Evolutionary conservation across 2,113 vertebrate species (phyloP), one percentile per base, ranked within the genome.

Genomic region (Cyanoliseus patagonus): DNA sequence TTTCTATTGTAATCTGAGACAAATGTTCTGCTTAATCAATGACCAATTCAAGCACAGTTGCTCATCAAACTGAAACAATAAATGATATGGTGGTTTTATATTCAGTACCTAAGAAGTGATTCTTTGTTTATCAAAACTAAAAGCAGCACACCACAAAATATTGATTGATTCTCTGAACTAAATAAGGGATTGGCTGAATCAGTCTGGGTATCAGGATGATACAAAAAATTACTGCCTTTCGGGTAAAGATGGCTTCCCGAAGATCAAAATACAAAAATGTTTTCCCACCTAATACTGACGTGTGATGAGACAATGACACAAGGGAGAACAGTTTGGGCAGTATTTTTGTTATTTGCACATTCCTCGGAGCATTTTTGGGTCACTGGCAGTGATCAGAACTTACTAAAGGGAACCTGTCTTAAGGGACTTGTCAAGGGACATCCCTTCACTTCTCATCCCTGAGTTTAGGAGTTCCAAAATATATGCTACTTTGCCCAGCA

Each of bases 11-110:
- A 78, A 80, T 69, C 55, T 52, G 33, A 72, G 49, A 92, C 37
- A 78, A 86, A 86, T 63, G 17, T 51, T 69, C 76, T 88, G 64
- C 75, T 85, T 93, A 90, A 94, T 78, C 67, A 96, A 82, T 92
- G 84, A 89, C 61, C 27, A 93, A 73, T 90, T 96, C 37, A 92
- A 78, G n/a, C 9, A 35, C 4, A 28, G 18, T 9, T 64, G 22
- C n/a, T 90, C 97, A 77, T 81, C 66, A 94, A 75, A 86, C 49
- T n/a, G 46, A 37, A 96, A 75, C 31, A 81, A 76, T 64, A 86
- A 55, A 70, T 39, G 23, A 63, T 72, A 61, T 14, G 4, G 12
- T 35, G 12, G 12, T 42, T 87, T 91, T 89, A n/a, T 87, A 87
- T 47, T 93, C 44, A 76, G 44, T 70, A 15, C 28, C 80, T 44